Evolutionary conservation across 2,797 vertebrate genomes (phyloP).

Genomic region (Sebastiscus tertius): DNA sequence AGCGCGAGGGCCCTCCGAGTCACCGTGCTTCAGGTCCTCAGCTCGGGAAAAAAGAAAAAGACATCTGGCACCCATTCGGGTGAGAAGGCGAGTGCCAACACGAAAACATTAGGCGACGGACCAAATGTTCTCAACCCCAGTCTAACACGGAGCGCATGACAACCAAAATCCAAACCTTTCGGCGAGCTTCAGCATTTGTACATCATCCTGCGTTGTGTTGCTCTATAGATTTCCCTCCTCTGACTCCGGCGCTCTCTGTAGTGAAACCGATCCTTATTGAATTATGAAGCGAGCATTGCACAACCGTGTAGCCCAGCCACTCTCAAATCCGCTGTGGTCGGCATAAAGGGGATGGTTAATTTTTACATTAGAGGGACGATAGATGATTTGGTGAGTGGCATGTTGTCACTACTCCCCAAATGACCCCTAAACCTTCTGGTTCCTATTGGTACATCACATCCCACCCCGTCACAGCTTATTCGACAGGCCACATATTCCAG

Average conservation of each 20-base stretch:
- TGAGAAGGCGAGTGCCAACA: slow-evolving; percentile 71
- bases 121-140: slow-evolving; percentile 68
- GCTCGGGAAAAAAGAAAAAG: slow-evolving; percentile 39
- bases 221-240: slow-evolving; percentile 68
- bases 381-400: slow-evolving; percentile 75
- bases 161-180: slow-evolving; percentile 77
- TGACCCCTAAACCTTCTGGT: slow-evolving; percentile 66
- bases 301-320: slow-evolving; percentile 70
- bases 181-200: slow-evolving; percentile 67
- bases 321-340: slow-evolving; percentile 77
- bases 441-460: slow-evolving; percentile 48
- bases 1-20: slow-evolving; percentile 55
- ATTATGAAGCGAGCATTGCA: slow-evolving; percentile 74
- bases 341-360: slow-evolving; percentile 73
- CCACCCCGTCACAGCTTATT: slow-evolving; percentile 19
- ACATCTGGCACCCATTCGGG: slow-evolving; percentile 84
- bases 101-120: slow-evolving; percentile 77
- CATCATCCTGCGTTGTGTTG: slow-evolving; percentile 56
- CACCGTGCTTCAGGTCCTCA: slow-evolving; percentile 67
- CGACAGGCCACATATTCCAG: slow-evolving; percentile 22
- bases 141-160: slow-evolving; percentile 72
- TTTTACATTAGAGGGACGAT: slow-evolving; percentile 74
- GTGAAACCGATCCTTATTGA: slow-evolving; percentile 78
- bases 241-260: slow-evolving; percentile 58
- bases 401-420: slow-evolving; percentile 68